phyloP scores from a whole-genome alignment of 2,888 invertebrate species.

The Cantharis flavilabris region DNA sequence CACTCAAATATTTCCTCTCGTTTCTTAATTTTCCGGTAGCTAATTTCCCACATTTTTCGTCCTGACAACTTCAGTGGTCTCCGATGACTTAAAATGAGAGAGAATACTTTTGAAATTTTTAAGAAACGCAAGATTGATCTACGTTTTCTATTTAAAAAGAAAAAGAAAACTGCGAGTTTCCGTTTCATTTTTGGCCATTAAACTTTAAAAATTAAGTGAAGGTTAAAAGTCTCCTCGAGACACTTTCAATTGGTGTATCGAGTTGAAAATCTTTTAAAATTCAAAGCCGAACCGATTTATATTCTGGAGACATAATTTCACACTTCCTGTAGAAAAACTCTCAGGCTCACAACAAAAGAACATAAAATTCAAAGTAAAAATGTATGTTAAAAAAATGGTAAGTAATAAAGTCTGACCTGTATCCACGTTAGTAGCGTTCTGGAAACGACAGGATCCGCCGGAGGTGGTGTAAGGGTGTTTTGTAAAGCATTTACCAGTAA shows the following conservation, averaged over 20 bases:
- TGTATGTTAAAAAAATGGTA: background rate
- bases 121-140: background rate
- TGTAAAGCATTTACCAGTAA: conserved; percentile 68
- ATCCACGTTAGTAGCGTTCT: conserved; percentile 72
- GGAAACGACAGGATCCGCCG: conserved; percentile 69
- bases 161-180: background rate
- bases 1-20: background rate
- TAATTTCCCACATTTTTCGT: background rate
- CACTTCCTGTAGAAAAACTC: background rate
- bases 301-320: background rate
- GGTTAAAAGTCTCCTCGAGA: background rate
- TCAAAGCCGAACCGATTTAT: background rate
- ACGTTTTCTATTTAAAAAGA: background rate
- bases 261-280: background rate
- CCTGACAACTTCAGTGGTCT: background rate
- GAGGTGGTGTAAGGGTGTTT: conserved; percentile 66
- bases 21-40: background rate
- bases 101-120: background rate
- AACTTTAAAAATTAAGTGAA: background rate
- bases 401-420: conserved; percentile 45
- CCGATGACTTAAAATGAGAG: background rate
- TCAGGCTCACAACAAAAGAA: background rate
- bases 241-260: background rate
- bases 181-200: background rate
- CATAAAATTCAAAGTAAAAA: background rate